Evolutionary conservation across 2,888 invertebrate species (phyloP).

Genomic region (Ctena decussata): DNA sequence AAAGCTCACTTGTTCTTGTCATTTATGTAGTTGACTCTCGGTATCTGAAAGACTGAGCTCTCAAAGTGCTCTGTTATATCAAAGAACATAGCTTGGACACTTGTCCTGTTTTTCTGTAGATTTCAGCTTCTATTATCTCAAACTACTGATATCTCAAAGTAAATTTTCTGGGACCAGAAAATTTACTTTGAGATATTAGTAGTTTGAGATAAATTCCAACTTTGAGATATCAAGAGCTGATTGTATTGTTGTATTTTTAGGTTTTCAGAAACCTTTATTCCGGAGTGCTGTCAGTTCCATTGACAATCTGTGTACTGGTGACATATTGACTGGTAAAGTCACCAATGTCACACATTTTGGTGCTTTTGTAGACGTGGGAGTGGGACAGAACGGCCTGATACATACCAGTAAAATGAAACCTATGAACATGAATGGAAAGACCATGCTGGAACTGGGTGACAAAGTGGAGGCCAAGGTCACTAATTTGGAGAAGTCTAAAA

Average conservation of each 20-base stretch:
- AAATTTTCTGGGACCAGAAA: too few species aligned
- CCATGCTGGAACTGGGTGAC: conserved; percentile 79
- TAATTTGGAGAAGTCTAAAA: conserved; percentile 70
- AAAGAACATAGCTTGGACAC: too few species aligned
- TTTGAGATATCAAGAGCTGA: too few species aligned
- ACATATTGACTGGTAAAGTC: conserved; percentile 90
- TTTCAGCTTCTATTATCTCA: too few species aligned
- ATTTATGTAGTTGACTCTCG: too few species aligned
- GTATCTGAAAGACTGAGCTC: too few species aligned
- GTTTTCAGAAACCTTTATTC: conserved; percentile 91
- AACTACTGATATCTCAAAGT: too few species aligned
- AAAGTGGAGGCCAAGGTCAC: conserved; percentile 78
- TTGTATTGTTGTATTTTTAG: conserved; percentile 80
- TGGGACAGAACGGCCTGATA: conserved; percentile 85
- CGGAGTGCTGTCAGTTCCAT: conserved; percentile 91
- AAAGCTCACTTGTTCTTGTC: too few species aligned
- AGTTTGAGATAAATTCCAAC: too few species aligned
- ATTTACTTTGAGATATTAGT: too few species aligned
- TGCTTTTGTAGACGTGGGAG: conserved; percentile 93
- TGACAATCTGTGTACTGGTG: conserved; percentile 89
- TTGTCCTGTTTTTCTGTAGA: too few species aligned
- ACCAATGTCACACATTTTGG: conserved; percentile 96
- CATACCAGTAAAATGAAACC: conserved; percentile 87
- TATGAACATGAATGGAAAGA: conserved; percentile 37
- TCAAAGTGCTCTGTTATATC: too few species aligned